Percentiles rank a stretch among this genome's conserved stretches.
Evolutionary conservation across 2,888 invertebrate genomes (phyloP).

Genomic region (Polymixis lichenea): DNA sequence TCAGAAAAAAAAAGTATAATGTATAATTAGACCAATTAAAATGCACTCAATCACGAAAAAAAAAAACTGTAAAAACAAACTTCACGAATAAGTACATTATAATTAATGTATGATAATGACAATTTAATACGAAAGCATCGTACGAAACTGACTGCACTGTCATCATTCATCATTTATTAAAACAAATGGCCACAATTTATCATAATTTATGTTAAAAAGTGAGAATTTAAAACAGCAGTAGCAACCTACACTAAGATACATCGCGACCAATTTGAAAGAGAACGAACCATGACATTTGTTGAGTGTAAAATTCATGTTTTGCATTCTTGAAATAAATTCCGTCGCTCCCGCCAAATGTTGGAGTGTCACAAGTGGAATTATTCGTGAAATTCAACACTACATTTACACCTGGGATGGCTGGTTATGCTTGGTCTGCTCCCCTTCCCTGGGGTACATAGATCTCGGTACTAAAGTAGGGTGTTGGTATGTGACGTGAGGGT

Average conservation of each 20-base stretch:
- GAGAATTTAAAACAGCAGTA: conserved; percentile 44
- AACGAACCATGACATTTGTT: conserved; percentile 62
- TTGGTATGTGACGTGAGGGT: conserved; percentile 56
- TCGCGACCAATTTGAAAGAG: conserved; percentile 67
- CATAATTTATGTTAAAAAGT: conserved; percentile 60
- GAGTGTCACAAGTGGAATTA: conserved; percentile 80
- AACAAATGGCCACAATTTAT: conserved; percentile 59
- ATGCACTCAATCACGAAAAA: not conserved
- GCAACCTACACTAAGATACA: conserved; percentile 54
- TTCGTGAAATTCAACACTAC: conserved; percentile 82
- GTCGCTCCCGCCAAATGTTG: conserved; percentile 72
- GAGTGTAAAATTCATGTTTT: conserved; percentile 72
- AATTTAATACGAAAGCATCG: conserved; percentile 33
- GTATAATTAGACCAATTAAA: not conserved
- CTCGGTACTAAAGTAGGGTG: conserved; percentile 46
- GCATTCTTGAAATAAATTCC: conserved; percentile 76
- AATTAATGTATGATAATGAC: conserved; percentile 48
- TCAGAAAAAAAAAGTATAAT: not conserved
- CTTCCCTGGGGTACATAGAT: conserved; percentile 16
- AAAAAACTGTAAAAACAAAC: conserved; percentile 1
- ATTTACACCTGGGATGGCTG: conserved; percentile 76
- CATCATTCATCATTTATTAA: conserved; percentile 47
- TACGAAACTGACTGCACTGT: conserved; percentile 36
- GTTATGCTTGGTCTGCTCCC: conserved; percentile 56
- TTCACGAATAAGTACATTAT: conserved; percentile 5